Base-by-base conservation (phyloP, 2,888 invertebrate genomes). In the Eristalinus aeneus region DNA sequence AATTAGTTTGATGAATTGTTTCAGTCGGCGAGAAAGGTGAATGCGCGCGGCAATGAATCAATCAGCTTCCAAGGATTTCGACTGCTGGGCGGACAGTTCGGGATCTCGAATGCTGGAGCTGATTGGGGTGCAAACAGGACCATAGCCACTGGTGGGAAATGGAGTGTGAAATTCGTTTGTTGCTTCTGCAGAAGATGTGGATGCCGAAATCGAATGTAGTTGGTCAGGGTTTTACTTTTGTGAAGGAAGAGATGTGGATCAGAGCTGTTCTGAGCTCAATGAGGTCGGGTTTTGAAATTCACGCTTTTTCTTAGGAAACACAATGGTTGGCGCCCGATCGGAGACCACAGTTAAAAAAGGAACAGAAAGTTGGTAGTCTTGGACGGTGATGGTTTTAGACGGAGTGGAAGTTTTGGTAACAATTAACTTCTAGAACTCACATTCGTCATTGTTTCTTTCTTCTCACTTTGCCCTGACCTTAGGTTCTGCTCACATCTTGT, bases 1-100 rank as follows among this genome's bases (percentile, higher is more conserved):
- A 80, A 80, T 80, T 74, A 80, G 69, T 56, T 74, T 80, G 80
- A 80, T 80, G 68, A 64, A 80, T 80, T 80, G 39, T 67, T 53
- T 34, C 58, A 34, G 27, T 60, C 46, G 73, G 8, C 53, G 56
- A 34, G 11, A 46, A 63, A 80, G 80, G 80, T 80, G 80, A 69
- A 56, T 53, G 12, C 31, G 39, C 56, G 34, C 16, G 27, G 10
- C 54, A 46, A 36, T 68, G 68, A 69, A 68, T 74, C 68, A 63
- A 74, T 64, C 80, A 54, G 61, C 6, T 54, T 61, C 32, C 27
- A 46, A 11, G 6, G 58, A 68, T 27, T 11, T 11, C 23, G 56
- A 1, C 11, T 11, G 61, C 60, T 22, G 64, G 80, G 80, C 32
- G 80, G 80, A 74, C 80, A 80, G 54, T 68, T 74, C 56, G 32